These are phyloP conservation scores for Caenorhabditis doughertyi DNA, from an alignment of 2,888 invertebrate species.

Conservation along the genomic window DNA sequence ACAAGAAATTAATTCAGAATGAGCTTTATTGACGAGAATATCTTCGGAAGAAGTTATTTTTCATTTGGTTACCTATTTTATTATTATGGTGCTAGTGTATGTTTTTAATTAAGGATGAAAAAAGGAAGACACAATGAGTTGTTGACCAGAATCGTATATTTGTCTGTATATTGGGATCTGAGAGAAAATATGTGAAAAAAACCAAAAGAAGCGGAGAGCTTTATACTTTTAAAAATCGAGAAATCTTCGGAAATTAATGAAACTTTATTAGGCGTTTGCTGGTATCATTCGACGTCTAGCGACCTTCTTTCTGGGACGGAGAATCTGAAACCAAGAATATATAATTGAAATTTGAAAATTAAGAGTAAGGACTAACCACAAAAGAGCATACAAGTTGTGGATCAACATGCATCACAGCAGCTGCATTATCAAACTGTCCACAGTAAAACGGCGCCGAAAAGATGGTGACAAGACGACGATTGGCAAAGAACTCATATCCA, in stretches of 20 bases:
- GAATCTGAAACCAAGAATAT: slow-evolving; percentile 18
- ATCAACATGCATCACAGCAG: slow-evolving; percentile 76
- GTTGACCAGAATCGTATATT: no score
- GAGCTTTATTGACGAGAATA: no score
- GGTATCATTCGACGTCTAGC: slow-evolving; percentile 27
- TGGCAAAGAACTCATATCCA: slow-evolving; percentile 85
- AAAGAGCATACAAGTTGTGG: slow-evolving; percentile 74
- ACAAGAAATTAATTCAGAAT: no score
- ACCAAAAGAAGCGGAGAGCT: no score
- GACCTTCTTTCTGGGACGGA: slow-evolving; percentile 21
- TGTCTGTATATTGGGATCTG: no score
- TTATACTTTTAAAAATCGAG: no score
- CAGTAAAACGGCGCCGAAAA: slow-evolving; percentile 75
- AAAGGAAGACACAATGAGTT: no score
- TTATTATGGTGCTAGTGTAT: no score
- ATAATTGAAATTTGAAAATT: neutral
- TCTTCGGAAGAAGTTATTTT: no score
- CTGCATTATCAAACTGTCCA: slow-evolving; percentile 77
- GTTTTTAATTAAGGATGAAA: no score
- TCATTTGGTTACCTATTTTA: no score
- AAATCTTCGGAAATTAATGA: neutral
- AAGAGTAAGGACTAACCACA: slow-evolving; percentile 53
- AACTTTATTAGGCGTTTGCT: neutral
- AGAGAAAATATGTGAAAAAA: no score
- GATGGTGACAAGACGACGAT: slow-evolving; percentile 73